A percentile compares a stretch with the other conserved stretches of the same genome.
These are phyloP conservation scores for Nomada hirtipes DNA, from an alignment of 2,888 invertebrate species.

Conservation along the genomic window DNA sequence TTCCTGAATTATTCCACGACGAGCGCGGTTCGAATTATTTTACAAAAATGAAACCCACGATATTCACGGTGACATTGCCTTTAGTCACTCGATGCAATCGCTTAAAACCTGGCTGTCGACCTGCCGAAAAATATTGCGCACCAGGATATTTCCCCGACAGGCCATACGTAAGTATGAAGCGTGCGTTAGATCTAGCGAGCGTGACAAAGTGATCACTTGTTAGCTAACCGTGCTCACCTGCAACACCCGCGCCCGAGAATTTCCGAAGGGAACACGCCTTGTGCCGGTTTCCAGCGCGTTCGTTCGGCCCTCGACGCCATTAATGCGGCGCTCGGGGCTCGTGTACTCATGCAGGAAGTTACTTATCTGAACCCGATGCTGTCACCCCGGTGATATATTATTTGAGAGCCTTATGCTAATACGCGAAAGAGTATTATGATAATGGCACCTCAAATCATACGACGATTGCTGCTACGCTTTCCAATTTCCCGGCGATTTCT, in stretches of 20 bases:
- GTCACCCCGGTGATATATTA: conserved; percentile 78
- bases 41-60: no score
- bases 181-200: not conserved
- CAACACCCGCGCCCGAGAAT: conserved; percentile 12
- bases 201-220: conserved; percentile 6
- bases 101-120: no score
- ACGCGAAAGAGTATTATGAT: conserved; percentile 30
- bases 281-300: conserved; percentile 7
- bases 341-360: conserved; percentile 75
- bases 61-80: no score
- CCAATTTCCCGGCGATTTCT: not conserved
- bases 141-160: no score
- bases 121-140: no score
- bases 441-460: conserved; percentile 8
- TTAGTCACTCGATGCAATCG: no score
- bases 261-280: conserved; percentile 22
- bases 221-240: conserved; percentile 13
- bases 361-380: conserved; percentile 76
- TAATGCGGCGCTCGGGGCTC: conserved; percentile 69
- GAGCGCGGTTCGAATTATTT: no score
- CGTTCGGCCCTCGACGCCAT: conserved; percentile 60
- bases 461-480: conserved; percentile 5
- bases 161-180: no score
- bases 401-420: conserved; percentile 79
- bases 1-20: no score